phyloP scores from a whole-genome alignment of 2,888 invertebrate genomes.

The Melipona beecheii region DNA sequence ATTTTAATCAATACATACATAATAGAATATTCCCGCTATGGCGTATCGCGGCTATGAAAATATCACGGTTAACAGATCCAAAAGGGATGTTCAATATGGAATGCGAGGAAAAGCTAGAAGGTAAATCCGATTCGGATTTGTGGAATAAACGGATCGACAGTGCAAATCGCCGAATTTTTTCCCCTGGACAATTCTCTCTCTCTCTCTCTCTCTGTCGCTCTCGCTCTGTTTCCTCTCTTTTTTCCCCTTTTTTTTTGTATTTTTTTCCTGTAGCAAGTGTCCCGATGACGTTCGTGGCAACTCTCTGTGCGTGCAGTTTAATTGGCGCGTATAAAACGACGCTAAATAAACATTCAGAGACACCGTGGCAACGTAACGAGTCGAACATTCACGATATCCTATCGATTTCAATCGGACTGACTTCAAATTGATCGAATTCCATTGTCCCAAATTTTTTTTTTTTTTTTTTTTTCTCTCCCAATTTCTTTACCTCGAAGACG shows the following conservation, averaged over 20 bases:
- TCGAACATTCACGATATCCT: constrained; percentile 61
- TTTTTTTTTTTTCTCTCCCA: background rate
- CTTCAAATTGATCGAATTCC: constrained; percentile 50
- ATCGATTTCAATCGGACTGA: constrained; percentile 48
- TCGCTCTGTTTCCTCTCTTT: constrained; percentile 5
- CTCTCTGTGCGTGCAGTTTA: constrained; percentile 59
- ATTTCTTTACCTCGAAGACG: no score
- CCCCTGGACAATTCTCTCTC: constrained; percentile 29
- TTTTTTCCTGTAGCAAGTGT: constrained; percentile 44
- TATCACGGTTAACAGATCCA: constrained; percentile 51
- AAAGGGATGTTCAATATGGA: constrained; percentile 61
- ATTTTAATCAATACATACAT: constrained; percentile 58
- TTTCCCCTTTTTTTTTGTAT: constrained; percentile 27
- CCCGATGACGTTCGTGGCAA: constrained; percentile 38
- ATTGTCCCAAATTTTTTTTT: constrained; percentile 4
- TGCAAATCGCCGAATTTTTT: constrained; percentile 58
- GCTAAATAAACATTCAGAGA: constrained; percentile 69
- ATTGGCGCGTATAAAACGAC: constrained; percentile 64
- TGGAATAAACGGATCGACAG: constrained; percentile 64
- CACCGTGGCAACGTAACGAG: constrained; percentile 61
- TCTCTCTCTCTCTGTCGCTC: constrained; percentile 9
- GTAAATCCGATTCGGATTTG: constrained; percentile 68
- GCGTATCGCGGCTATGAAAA: constrained; percentile 46
- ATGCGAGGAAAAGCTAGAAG: constrained; percentile 57
- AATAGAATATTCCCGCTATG: constrained; percentile 50